These are phyloP conservation scores for Caenorhabditis macrosperma DNA, from an alignment of 2,888 invertebrate species.

Conservation along the genomic window DNA sequence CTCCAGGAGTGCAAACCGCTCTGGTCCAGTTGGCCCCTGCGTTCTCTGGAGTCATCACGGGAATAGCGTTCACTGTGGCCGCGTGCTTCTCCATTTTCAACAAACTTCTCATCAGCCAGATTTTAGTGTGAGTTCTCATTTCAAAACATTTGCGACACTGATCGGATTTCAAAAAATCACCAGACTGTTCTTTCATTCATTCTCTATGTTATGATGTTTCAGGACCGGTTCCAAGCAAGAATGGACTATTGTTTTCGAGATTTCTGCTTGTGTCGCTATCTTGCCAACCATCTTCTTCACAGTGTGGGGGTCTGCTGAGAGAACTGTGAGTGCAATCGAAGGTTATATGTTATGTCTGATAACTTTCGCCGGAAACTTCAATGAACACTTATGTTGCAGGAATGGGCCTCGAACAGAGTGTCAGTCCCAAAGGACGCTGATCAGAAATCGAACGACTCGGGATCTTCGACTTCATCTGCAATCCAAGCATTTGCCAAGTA, in stretches of 20 bases:
- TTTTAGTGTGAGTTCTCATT: constrained; percentile 61
- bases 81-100: constrained; percentile 76
- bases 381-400: constrained; percentile 24
- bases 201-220: constrained; percentile 22
- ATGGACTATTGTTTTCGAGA: constrained; percentile 79
- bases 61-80: constrained; percentile 78
- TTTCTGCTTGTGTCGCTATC: constrained; percentile 76
- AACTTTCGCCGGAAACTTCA: background rate
- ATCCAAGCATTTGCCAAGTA: constrained; percentile 65
- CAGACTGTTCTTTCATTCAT: background rate
- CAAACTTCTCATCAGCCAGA: constrained; percentile 74
- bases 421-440: constrained; percentile 59
- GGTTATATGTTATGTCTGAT: background rate
- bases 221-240: constrained; percentile 68
- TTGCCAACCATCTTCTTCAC: constrained; percentile 78
- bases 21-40: constrained; percentile 79
- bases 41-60: constrained; percentile 77
- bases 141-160: no score
- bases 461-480: constrained; percentile 55
- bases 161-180: no score
- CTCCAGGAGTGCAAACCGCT: constrained; percentile 79
- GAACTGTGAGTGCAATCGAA: constrained; percentile 30
- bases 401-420: constrained; percentile 54
- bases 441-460: constrained; percentile 62
- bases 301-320: constrained; percentile 70